Base-by-base conservation (phyloP, 1,140 invertebrate species). In the Harlomillsia oculata region DNA sequence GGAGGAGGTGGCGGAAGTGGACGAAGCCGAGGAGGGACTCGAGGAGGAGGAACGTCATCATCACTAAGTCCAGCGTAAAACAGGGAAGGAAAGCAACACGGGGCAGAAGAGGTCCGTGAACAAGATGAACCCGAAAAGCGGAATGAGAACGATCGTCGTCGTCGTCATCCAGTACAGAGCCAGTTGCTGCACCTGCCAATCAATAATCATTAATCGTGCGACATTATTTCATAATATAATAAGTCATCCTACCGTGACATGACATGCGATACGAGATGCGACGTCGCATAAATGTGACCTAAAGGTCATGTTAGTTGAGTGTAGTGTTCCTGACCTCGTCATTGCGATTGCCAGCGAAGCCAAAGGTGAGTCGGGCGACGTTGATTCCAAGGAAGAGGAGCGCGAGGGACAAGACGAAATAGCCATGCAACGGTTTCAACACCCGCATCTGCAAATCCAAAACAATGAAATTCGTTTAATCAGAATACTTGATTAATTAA, bases 151-250 rank as follows among this genome's bases (percentile, higher is more conserved):
- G 36, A 58, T 58, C 1, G 48, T 30, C 14, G 56, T 58, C n/a
- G n/a, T n/a, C 1, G 48, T 58, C 56, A 58, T 58, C 56, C 56
- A 58, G 26, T 50, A 58, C 18, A 58, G 36, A 20, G 56, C 56
- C 13, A 58, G 43, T 36, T 44, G 53, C 40, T 58, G 48, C 3
- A 58, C 40, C 45, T 48, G 5, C 6, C 14, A 48, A n/a, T 40
- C 8, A 2, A 16, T n/a, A n/a, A n/a, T 14, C 5, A 16, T 40
- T 40, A 2, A 21, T 40, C 1, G 1, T 2, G 23, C 18, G 4
- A 4, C 18, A 20, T 8, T 40, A 5, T 6, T 39, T 5, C 37
- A 5, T 18, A 20, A 20, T 21, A 40, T 40, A 16, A 20, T 9
- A 18, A 14, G n/a, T n/a, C 5, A 16, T 5, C 37, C 5, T n/a